phyloP scores from a whole-genome alignment of 2,888 invertebrate genomes.

The Petrophora chlorosata region DNA sequence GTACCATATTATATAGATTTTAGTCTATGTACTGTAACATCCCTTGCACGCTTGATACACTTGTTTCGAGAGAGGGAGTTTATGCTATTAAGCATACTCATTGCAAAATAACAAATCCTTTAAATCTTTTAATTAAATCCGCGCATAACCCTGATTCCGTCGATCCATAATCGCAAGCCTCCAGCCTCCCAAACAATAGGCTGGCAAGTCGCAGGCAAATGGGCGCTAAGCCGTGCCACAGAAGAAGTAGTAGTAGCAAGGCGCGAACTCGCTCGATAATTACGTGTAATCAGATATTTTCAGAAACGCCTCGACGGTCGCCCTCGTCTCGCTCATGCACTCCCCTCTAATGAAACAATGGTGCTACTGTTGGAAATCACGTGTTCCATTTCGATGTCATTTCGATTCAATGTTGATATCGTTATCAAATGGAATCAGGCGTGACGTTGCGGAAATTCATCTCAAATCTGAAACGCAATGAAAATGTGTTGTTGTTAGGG shows the following conservation, averaged over 20 bases:
- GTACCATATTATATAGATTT: no score
- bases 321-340: slow-evolving; percentile 62
- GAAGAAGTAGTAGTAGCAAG: slow-evolving; percentile 22
- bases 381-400: neutral
- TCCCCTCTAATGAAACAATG: slow-evolving; percentile 70
- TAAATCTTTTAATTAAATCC: slow-evolving; percentile 12
- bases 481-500: neutral
- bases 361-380: slow-evolving; percentile 45
- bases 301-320: slow-evolving; percentile 65
- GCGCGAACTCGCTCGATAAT: slow-evolving; percentile 68
- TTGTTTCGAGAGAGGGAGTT: no score
- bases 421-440: no score
- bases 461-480: no score
- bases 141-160: slow-evolving; percentile 18
- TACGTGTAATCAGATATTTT: slow-evolving; percentile 84
- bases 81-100: no score
- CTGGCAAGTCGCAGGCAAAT: slow-evolving; percentile 3
- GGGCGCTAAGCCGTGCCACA: slow-evolving; percentile 9
- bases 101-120: slow-evolving; percentile 10
- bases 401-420: neutral
- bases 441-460: no score
- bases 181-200: slow-evolving; percentile 21
- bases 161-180: slow-evolving; percentile 19
- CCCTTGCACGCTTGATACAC: no score
- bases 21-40: no score